Base-by-base conservation (phyloP, 1,140 invertebrate species). In the Drosophila serrata region DNA sequence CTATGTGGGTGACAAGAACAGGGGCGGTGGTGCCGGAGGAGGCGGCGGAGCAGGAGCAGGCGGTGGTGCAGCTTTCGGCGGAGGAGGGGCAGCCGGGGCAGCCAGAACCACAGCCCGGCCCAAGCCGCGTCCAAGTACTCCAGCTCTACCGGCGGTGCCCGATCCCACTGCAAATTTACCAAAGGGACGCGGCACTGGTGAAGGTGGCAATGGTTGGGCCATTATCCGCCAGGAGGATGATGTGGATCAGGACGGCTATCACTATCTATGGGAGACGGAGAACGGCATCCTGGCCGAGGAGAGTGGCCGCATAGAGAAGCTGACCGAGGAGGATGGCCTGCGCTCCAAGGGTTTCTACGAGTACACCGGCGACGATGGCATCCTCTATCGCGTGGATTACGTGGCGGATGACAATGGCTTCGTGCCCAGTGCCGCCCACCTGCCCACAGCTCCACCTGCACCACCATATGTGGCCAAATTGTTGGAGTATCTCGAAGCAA, bases 391-490 rank as follows among this genome's bases (percentile, higher is more conserved):
- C 12, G 95, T 97, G 43, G 95, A 95, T 69, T 98, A 97, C 92
- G 95, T 95, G 22, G 97, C 97, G 76, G 97, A 98, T 81, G 96
- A 97, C 81, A 96, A 95, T 77, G 97, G 97, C 35, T 98, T 97
- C 94, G 95, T 95, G 72, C 95, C 97, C 7, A 93, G 93, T 74
- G 97, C 96, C 15, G 96, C 95, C 78, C 97, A 97, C 92, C 94
- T 98, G 78, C 97, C 97, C 15, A 97, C 96, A 8, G 61, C 80
- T 8, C 91, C 91, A 0, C 82, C 78, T 3, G 49, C 73, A 11
- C 87, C 84, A 6, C 81, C 84, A 8, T 67, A 91, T 40, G 77
- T 92, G 40, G 74, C 75, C 35, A 90, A 76, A 53, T 68, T 92
- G 53, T 29, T 92, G 68, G 85, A 65, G 2, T 92, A 79, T 43